These are phyloP conservation scores for Chloroclystis v-ata DNA, from an alignment of 2,888 invertebrate genomes.

Conservation along the genomic window DNA sequence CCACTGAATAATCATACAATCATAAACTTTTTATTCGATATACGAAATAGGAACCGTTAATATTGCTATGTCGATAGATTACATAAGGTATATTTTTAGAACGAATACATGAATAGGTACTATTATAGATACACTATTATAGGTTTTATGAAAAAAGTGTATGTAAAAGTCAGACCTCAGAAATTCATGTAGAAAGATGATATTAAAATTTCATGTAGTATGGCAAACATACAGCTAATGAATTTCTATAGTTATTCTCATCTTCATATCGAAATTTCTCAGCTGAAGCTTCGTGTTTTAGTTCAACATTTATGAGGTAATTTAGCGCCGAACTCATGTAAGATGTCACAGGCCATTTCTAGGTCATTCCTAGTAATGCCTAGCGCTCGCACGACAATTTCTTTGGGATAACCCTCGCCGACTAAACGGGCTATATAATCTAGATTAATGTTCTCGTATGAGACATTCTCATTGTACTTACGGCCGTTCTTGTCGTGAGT, in stretches of 20 bases:
- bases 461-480: conserved; percentile 75
- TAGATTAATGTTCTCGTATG: conserved; percentile 93
- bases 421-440: conserved; percentile 93
- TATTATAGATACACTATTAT: no score
- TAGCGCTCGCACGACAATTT: conserved; percentile 93
- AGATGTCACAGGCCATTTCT: conserved; percentile 96
- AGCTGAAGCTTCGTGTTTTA: no score
- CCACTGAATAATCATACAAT: no score
- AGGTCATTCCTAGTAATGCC: conserved; percentile 95
- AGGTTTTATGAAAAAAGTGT: no score
- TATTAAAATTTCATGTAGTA: no score
- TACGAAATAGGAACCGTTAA: conserved; percentile 10
- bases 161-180: no score
- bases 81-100: no score
- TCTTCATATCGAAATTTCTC: no score
- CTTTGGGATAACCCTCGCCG: conserved; percentile 92
- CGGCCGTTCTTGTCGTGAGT: conserved; percentile 73
- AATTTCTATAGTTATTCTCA: neutral
- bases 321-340: conserved; percentile 90
- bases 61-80: conserved; percentile 6
- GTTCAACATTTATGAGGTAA: conserved; percentile 61
- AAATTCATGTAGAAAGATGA: no score
- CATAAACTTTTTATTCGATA: neutral
- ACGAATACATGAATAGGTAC: no score
- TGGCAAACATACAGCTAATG: no score